A percentile compares a stretch with the other conserved stretches of the same genome.
Conservation (phyloP, 2,113 vertebrate species). For the Pogona vitticeps region DNA sequence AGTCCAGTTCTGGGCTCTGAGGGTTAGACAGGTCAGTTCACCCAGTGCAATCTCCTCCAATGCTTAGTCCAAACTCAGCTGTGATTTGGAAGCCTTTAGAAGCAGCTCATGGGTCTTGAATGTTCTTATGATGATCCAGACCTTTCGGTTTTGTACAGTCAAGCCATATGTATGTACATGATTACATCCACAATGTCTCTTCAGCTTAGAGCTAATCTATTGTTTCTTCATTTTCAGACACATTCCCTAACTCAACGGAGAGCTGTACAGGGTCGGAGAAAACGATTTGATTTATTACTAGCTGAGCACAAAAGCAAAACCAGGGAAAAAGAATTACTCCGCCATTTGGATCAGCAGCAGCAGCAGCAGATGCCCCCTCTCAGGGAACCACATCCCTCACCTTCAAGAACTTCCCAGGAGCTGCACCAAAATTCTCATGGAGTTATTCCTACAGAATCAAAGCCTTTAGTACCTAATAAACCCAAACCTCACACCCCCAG, state of each 20-base stretch:
- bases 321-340: constrained; percentile 93
- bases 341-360: constrained; percentile 88
- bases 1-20: neutral
- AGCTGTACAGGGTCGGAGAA: constrained; percentile 96
- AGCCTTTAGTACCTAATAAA: constrained; percentile 89
- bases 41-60: neutral
- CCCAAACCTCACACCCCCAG: constrained; percentile 93
- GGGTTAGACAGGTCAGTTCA: neutral
- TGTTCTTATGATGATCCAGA: neutral
- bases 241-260: constrained; percentile 99
- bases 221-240: constrained; percentile 81
- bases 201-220: constrained; percentile 46
- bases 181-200: constrained; percentile 40
- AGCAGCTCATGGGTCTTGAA: neutral
- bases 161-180: neutral
- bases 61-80: neutral
- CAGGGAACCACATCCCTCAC: constrained; percentile 94
- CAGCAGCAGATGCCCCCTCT: constrained; percentile 92
- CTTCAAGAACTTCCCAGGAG: constrained; percentile 86
- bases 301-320: constrained; percentile 98
- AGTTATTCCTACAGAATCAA: constrained; percentile 86
- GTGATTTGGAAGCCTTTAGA: neutral
- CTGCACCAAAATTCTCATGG: constrained; percentile 87
- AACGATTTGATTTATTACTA: constrained; percentile 94
- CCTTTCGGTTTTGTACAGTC: neutral